phyloP scores from a whole-genome alignment of 2,113 vertebrate genomes.

The Parus major region DNA sequence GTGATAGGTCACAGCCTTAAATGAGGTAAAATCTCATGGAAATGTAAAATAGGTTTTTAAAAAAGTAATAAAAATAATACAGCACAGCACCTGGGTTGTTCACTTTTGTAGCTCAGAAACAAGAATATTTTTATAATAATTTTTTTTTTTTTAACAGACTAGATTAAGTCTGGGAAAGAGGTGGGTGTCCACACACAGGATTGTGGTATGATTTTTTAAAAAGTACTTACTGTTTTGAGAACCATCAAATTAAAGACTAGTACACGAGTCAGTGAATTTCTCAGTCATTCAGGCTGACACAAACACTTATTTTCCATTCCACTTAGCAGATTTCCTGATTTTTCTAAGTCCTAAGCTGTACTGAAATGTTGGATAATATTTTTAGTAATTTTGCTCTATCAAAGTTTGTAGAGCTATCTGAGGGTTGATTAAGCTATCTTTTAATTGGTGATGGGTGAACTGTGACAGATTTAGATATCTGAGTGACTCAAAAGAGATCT shows the following conservation, averaged over 20 bases:
- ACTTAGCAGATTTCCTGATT: not conserved
- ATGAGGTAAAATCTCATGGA: not conserved
- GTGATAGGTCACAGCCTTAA: not conserved
- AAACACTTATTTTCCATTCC: not conserved
- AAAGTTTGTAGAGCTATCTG: not conserved
- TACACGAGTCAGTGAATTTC: not conserved
- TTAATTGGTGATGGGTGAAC: not conserved
- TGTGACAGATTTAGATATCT: not conserved
- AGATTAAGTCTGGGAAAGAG: not conserved
- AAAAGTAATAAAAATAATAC: not conserved
- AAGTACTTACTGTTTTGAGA: not conserved
- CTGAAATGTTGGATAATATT: not conserved
- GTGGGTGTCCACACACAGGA: not conserved
- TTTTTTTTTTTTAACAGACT: not conserved
- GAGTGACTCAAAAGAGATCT: not conserved
- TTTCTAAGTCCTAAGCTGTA: not conserved
- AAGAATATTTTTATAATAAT: constrained; percentile 1
- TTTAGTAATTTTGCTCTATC: not conserved
- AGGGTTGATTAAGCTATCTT: not conserved
- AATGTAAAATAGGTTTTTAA: not conserved
- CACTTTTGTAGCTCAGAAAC: not conserved
- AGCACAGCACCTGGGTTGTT: not conserved
- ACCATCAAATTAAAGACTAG: not conserved
- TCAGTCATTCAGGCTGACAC: not conserved
- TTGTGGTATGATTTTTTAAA: not conserved